phyloP scores from a whole-genome alignment of 2,113 vertebrate species.

The Pelobates fuscus region DNA sequence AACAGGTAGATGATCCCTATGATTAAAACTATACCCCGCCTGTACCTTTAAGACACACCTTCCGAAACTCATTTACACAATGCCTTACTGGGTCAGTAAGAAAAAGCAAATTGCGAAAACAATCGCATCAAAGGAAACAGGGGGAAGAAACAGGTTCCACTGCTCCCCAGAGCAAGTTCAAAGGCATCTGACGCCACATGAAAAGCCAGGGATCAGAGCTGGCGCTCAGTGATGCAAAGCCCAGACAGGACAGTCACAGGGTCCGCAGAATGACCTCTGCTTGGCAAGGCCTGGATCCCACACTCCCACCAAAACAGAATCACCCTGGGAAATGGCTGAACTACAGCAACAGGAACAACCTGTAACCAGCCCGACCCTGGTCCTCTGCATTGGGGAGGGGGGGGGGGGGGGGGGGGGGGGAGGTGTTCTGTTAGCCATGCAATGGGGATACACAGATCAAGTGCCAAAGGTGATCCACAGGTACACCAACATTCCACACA shows the following conservation, averaged over 20 bases:
- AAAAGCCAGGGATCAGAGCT: neutral
- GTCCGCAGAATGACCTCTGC: neutral
- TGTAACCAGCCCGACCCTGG: too few species aligned
- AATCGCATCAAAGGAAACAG: conserved; percentile 26
- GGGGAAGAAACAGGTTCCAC: conserved; percentile 37
- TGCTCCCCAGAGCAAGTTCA: conserved; percentile 10
- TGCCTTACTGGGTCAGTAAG: conserved; percentile 16
- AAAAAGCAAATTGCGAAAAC: conserved; percentile 37
- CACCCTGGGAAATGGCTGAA: too few species aligned
- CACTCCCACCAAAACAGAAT: neutral
- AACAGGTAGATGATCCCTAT: too few species aligned
- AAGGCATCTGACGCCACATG: neutral
- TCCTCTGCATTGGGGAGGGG: too few species aligned
- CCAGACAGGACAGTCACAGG: neutral
- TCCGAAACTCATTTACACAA: conserved; percentile 34
- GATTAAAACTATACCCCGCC: neutral
- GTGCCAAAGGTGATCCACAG: too few species aligned
- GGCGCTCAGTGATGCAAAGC: neutral
- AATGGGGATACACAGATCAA: too few species aligned
- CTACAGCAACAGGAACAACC: too few species aligned
- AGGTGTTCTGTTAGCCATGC: too few species aligned
- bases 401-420: too few species aligned
- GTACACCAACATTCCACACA: too few species aligned
- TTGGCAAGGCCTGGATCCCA: neutral
- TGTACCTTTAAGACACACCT: conserved; percentile 48